Evolutionary conservation across 2,113 vertebrate genomes (phyloP).

Genomic region (Zosterops borbonicus): DNA sequence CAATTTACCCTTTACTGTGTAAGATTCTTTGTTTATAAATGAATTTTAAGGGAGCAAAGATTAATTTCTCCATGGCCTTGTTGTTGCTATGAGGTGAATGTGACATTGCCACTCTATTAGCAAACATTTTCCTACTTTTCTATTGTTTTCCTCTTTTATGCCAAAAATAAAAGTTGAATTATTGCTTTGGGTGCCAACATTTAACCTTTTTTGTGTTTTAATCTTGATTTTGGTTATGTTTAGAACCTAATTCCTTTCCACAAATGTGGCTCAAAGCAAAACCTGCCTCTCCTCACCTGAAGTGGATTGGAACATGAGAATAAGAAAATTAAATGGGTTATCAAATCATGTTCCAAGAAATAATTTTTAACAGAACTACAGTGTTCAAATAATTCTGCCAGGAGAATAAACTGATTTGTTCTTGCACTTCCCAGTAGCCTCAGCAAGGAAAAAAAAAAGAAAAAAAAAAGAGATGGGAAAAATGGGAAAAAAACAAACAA

Average conservation of each 20-base stretch:
- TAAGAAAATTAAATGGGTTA: background rate
- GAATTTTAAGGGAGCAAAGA: background rate
- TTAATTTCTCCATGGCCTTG: rapidly evolving
- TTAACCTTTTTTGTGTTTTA: background rate
- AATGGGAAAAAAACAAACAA: too few relatives aligned
- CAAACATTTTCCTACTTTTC: background rate
- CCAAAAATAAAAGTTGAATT: background rate
- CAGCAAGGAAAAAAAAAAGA: background rate
- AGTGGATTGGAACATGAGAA: background rate
- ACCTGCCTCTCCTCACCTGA: background rate
- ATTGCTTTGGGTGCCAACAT: too few relatives aligned
- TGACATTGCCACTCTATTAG: background rate
- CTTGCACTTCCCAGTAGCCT: background rate
- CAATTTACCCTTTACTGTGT: background rate
- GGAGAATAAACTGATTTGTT: background rate
- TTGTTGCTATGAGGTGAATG: background rate
- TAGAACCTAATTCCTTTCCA: background rate
- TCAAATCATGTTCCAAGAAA: background rate
- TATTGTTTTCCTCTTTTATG: background rate
- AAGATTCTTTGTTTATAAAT: background rate
- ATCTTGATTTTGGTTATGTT: rapidly evolving
- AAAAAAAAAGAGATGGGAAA: background rate
- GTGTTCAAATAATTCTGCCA: background rate
- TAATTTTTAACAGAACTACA: background rate
- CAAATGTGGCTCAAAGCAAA: background rate